Evolutionary conservation across 2,888 invertebrate species (phyloP), one percentile per base, ranked within the genome.

Genomic region (Timema podura): DNA sequence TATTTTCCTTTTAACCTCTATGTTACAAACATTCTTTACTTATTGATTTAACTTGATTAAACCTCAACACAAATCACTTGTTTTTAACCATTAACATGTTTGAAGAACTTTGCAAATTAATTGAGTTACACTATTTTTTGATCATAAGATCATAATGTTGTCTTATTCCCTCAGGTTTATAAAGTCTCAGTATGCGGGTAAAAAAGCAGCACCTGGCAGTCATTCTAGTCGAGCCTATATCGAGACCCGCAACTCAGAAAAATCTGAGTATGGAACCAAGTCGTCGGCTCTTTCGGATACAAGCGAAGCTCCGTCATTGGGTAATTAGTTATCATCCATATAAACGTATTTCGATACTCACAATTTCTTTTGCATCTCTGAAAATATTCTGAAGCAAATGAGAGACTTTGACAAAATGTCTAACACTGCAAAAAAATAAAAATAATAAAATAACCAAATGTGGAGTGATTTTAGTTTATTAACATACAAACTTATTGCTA

Each of bases 261-360:
- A 91, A 81, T 90, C 90, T 0, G 91, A 91, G 77, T 89, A 89
- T 77, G 84, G 85, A 44, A 89, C 71, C 49, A 87, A 90, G 74
- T 92, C 92, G 9, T 93, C 92, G 13, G 95, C 94, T 2, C 91
- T 96, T 91, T 95, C 94, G 0, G 96, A 96, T 78, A 96, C 95
- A 0, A 95, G 95, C 68, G 96, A 96, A 84, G 94, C 96, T 0
- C 95, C 95, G 0, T 95, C 94, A 64, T 81, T 96, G 48, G 93
- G 80, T 81, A 72, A 73, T 30, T 30, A 30, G 3, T 30, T 30
- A 30, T 30, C 30, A 30, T 30, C 30, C 30, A 30, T 30, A 30
- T 30, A 30, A 3, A 30, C 3, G 30, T 2, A 30, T 30, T 30
- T 30, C 30, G 30, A 30, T 30, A 30, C 30, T 30, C 30, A 30